A percentile compares a stretch with the other conserved stretches of the same genome.
phyloP scores from a whole-genome alignment of 2,888 invertebrate genomes.

The Phragmatobia fuliginosa region DNA sequence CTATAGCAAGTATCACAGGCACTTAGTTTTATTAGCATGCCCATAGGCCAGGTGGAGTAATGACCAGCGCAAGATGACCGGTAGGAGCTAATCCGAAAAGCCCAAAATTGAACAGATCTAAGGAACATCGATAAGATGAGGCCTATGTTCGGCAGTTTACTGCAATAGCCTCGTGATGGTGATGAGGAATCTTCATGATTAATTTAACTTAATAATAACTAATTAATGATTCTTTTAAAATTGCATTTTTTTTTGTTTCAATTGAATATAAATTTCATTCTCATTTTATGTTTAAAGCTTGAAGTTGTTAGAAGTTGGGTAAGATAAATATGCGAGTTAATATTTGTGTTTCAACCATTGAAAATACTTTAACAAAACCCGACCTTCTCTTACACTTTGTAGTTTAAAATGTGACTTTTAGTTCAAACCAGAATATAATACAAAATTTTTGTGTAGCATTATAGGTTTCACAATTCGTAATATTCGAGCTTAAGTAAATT shows the following conservation, averaged over 20 bases:
- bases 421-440: not conserved
- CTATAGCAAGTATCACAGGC: too few relatives aligned
- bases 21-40: too few relatives aligned
- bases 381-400: not conserved
- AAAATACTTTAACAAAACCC: not conserved
- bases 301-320: not conserved
- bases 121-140: too few relatives aligned
- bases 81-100: too few relatives aligned
- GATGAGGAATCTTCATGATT: too few relatives aligned
- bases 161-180: too few relatives aligned
- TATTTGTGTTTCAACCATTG: not conserved
- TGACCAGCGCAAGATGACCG: too few relatives aligned
- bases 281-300: not conserved
- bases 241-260: too few relatives aligned
- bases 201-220: not conserved
- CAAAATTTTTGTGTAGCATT: not conserved
- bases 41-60: too few relatives aligned
- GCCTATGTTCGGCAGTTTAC: too few relatives aligned
- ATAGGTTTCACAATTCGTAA: not conserved
- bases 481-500: not conserved
- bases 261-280: too few relatives aligned
- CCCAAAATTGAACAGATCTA: too few relatives aligned
- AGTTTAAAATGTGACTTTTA: not conserved
- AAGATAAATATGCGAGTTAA: not conserved
- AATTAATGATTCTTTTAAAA: not conserved